Base-by-base conservation (phyloP, 2,888 invertebrate genomes). In the Stramonita haemastoma region DNA sequence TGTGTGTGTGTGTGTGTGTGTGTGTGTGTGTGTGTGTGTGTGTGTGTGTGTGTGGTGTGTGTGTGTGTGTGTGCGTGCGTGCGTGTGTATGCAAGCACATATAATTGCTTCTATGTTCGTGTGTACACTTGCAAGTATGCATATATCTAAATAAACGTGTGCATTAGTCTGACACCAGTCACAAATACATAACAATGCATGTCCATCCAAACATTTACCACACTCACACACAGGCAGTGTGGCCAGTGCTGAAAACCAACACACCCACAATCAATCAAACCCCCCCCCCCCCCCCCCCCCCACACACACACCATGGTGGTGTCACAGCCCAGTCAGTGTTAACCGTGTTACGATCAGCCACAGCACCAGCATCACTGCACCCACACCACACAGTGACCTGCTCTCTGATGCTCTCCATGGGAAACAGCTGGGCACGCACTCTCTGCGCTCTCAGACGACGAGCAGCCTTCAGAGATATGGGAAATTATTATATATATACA, bases 331-430 rank as follows among this genome's bases (percentile, higher is more conserved):
- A 8, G 46, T 46, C 46, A 46, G 46, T 46, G 46, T 66, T 66
- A 73, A 73, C 73, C 19, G 13, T 60, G 60, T 60, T 60, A 60
- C 60, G n/a, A n/a, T n/a, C 60, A 73, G 11, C 4, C 17, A n/a
- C 73, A 79, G 8, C 79, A 79, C 15, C 79, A 34, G 29, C 79
- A 79, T 32, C 73, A 73, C 73, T 2, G n/a, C 73, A 73, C 26
- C 36, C 84, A 6, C 29, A n/a, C 57, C 29, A 85, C 57, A 46
- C 32, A 57, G 46, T 22, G 29, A 86, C 86, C 86, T 86, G 86
- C 57, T 86, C 86, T 32, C 34, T 56, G 26, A 86, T 86, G 70
- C 60, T 86, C 34, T 86, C 66, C 86, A 86, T 70, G 34, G 86
- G 86, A 29, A 70, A 86, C 86, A 86, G 26, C 57, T 70, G 66